These are phyloP conservation scores for Rhegmatorhina hoffmannsi DNA, from an alignment of 2,113 vertebrate species.

Conservation along the genomic window DNA sequence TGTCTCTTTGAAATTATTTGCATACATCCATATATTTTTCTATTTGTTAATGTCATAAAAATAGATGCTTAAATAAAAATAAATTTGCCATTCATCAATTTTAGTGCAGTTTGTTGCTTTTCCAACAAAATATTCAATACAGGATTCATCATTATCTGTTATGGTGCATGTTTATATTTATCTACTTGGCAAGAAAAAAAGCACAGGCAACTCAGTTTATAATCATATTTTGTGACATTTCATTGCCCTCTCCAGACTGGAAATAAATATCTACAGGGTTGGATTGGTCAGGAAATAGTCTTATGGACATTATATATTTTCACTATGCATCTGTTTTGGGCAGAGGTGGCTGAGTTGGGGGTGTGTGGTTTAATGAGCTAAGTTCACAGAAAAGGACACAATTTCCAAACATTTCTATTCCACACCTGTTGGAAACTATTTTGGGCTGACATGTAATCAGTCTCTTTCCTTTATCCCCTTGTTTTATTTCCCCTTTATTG, in stretches of 20 bases:
- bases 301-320: neutral
- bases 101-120: neutral
- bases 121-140: neutral
- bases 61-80: neutral
- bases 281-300: neutral
- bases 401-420: neutral
- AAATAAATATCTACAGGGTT: neutral
- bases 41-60: slow-evolving; percentile 14
- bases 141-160: neutral
- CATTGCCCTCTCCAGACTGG: neutral
- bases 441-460: neutral
- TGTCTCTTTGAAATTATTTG: neutral
- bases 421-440: neutral
- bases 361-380: neutral
- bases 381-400: neutral
- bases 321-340: neutral
- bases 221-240: neutral
- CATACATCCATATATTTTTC: neutral
- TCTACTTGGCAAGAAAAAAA: neutral
- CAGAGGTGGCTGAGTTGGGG: neutral
- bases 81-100: neutral
- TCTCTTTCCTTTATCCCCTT: neutral
- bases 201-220: neutral
- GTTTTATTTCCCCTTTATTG: neutral
- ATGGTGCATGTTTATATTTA: neutral